phyloP scores from a whole-genome alignment of 2,797 vertebrate genomes.

The Sandelia bainsii region DNA sequence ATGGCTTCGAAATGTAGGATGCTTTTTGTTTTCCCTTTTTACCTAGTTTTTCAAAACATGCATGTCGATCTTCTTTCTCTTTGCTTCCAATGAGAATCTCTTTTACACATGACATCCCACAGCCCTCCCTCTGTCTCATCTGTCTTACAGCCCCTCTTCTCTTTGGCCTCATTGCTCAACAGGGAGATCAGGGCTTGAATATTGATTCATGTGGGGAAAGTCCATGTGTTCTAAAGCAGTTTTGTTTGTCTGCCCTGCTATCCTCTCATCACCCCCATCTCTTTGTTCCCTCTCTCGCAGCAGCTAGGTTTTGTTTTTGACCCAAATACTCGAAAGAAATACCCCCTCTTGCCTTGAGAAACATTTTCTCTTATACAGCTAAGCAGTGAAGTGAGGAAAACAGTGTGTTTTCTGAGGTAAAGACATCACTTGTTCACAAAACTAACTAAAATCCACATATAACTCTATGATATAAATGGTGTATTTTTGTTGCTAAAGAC shows the following conservation, averaged over 20 bases:
- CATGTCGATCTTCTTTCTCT: constrained; percentile 58
- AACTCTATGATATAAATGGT: neutral
- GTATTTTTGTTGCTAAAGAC: neutral
- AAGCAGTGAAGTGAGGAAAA: constrained; percentile 14
- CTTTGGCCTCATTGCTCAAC: constrained; percentile 77
- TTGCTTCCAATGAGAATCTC: constrained; percentile 73
- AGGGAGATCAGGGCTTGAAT: constrained; percentile 78
- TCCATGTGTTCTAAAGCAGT: constrained; percentile 77
- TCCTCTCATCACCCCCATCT: constrained; percentile 49
- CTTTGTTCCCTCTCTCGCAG: constrained; percentile 49
- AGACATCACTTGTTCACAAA: constrained; percentile 1
- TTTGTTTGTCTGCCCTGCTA: constrained; percentile 80
- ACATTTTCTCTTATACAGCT: constrained; percentile 45
- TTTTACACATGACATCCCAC: constrained; percentile 70
- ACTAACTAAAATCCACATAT: neutral
- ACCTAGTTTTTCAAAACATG: constrained; percentile 48
- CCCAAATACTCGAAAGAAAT: constrained; percentile 80
- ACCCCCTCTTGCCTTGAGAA: constrained; percentile 53
- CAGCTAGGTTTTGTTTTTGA: constrained; percentile 79
- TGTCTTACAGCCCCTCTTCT: constrained; percentile 69
- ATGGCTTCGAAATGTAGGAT: constrained; percentile 45
- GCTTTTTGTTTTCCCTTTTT: constrained; percentile 27
- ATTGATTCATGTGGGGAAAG: constrained; percentile 85
- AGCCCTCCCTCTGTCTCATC: constrained; percentile 71
- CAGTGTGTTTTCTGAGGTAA: constrained; percentile 33